Conservation (phyloP, 2,797 vertebrate species). For the Chiropotes sagulatus region DNA sequence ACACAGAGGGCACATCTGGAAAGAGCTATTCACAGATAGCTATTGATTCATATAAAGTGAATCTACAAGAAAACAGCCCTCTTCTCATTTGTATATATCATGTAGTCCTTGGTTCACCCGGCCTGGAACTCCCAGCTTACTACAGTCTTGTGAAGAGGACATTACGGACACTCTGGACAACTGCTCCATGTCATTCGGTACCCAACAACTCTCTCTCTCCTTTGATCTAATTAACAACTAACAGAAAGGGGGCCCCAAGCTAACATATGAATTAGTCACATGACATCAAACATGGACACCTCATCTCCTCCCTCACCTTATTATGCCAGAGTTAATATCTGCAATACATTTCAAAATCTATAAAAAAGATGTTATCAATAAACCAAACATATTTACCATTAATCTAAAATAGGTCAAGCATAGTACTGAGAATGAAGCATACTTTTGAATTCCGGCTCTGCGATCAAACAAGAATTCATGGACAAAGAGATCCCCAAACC, state of each 20-base stretch:
- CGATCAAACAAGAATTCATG: background rate
- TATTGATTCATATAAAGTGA: background rate
- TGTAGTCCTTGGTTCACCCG: background rate
- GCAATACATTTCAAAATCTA: background rate
- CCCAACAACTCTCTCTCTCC: background rate
- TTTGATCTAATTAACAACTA: background rate
- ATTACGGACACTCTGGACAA: background rate
- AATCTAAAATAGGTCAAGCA: background rate
- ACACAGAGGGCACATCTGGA: background rate
- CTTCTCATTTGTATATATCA: background rate
- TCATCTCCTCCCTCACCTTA: background rate
- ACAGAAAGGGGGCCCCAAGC: background rate
- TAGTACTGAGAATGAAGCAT: background rate
- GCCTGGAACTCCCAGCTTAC: background rate
- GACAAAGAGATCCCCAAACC: background rate
- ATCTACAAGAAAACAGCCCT: background rate
- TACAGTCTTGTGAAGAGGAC: no score
- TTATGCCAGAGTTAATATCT: background rate
- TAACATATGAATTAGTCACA: background rate
- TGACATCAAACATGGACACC: background rate
- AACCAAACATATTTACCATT: background rate
- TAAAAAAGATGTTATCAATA: background rate
- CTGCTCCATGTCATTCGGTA: background rate
- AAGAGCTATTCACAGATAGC: background rate
- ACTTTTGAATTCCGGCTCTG: background rate